Evolutionary conservation across 2,797 vertebrate genomes (phyloP).

Genomic region (Paramormyrops hopkinsi): DNA sequence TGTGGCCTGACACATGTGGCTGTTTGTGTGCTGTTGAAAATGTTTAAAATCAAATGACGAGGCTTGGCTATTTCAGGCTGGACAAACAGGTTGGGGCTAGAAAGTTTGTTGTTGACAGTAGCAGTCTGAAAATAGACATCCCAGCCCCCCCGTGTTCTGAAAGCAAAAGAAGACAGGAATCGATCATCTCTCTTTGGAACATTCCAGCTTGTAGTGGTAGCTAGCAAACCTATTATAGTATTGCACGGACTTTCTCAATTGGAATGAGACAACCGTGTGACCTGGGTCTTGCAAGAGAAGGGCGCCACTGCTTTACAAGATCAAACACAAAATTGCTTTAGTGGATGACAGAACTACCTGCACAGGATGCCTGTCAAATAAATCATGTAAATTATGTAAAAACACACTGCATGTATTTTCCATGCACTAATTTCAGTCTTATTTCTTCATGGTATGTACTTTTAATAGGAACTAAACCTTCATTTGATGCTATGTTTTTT

Average conservation of each 20-base stretch:
- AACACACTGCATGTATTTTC: not conserved
- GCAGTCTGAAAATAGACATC: not conserved
- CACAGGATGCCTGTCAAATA: not conserved
- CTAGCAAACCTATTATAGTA: not conserved
- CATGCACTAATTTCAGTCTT: not conserved
- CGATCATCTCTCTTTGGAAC: not conserved
- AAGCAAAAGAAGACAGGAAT: not conserved
- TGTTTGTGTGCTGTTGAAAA: not conserved
- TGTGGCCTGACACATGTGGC: not conserved
- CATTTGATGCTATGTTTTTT: not conserved
- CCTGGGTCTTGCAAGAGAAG: not conserved
- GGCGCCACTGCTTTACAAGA: not conserved
- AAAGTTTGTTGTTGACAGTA: constrained; percentile 3
- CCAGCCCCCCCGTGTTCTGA: not conserved
- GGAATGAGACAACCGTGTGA: not conserved
- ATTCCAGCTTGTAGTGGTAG: not conserved
- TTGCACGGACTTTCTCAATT: not conserved
- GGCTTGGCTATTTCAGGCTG: not conserved
- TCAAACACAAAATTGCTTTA: not conserved
- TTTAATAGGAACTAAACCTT: not conserved
- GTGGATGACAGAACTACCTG: not conserved
- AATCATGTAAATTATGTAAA: not conserved
- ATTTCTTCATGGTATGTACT: not conserved
- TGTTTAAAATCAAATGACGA: not conserved
- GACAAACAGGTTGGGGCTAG: not conserved